Evolutionary conservation across 2,113 vertebrate genomes (phyloP), one percentile per base, ranked within the genome.

Genomic region (Phasianus colchicus): DNA sequence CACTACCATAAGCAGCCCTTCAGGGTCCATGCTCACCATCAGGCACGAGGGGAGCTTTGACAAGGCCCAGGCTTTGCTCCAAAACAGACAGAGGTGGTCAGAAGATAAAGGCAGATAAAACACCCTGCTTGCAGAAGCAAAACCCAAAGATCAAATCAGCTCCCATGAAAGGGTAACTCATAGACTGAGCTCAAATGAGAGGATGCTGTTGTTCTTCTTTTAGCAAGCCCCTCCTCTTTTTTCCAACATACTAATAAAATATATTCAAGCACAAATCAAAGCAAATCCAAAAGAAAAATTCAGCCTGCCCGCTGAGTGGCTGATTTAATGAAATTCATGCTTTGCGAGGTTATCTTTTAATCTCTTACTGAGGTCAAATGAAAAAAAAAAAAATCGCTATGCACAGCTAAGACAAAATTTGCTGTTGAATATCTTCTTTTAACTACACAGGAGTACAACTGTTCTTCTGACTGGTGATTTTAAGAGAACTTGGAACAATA

Each of bases 21-120:
- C 72, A 34, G 55, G 48, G 83, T 91, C 63, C 75, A 43, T 57
- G 47, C 57, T 89, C 66, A 79, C 67, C 63, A 25, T 77, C 25
- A 60, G 58, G 34, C 79, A 84, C 76, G 32, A 13, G 5, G 58
- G 76, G 54, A 78, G 78, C 57, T 91, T 54, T 94, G 91, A 95
- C 76, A 21, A 90, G 80, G 57, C 69, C 79, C 93, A 93, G 94
- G 47, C 88, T 88, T 86, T 91, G 88, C 30, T 75, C 88, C 14
- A 5, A 77, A 86, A 92, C 88, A 96, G 94, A 95, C 93, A 96
- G 95, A 96, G 96, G 90, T 93, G 78, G 96, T 95, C 96, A 96
- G 90, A 96, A 92, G 96, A 66, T 95, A 96, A 97, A 97, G 86
- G 83, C 90, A 94, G 92, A 95, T 95, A 95, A 97, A 96, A 86